These are phyloP conservation scores for Epicauta chinensis DNA, from an alignment of 1,140 invertebrate genomes.

Conservation along the genomic window DNA sequence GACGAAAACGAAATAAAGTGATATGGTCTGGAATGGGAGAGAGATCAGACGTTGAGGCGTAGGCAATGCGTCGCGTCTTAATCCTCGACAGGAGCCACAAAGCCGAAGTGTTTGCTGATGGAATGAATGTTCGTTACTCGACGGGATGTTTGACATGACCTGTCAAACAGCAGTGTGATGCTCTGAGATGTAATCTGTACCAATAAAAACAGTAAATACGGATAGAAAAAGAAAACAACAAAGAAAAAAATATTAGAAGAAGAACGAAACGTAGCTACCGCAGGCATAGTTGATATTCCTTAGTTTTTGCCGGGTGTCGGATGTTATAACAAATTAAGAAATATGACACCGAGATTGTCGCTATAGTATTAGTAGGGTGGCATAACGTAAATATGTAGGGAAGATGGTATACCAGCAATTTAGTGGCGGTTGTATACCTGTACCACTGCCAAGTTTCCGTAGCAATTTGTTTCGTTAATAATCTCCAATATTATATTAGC, in stretches of 20 bases:
- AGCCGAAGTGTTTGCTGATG: constrained; percentile 15
- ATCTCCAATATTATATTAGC: too few species aligned
- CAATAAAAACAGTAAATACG: not conserved
- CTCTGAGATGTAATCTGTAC: constrained; percentile 17
- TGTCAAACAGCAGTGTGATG: constrained; percentile 16
- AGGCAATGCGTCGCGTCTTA: constrained; percentile 3
- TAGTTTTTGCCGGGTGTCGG: constrained; percentile 2
- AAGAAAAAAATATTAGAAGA: too few species aligned
- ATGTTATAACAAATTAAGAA: constrained; percentile 16
- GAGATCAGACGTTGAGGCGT: not conserved
- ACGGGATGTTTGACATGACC: constrained; percentile 19
- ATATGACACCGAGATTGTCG: constrained; percentile 10
- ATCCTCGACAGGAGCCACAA: constrained; percentile 18
- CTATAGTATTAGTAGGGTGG: too few species aligned
- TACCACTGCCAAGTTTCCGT: too few species aligned
- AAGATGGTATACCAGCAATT: too few species aligned
- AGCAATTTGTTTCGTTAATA: too few species aligned
- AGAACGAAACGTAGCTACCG: too few species aligned
- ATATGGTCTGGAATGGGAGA: constrained; percentile 14
- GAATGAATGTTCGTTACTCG: constrained; percentile 17
- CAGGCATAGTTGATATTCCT: not conserved
- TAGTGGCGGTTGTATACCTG: too few species aligned
- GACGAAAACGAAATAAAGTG: constrained; percentile 16
- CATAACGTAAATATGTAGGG: too few species aligned
- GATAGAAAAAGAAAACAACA: constrained; percentile 3